Base-by-base conservation (phyloP, 2,888 invertebrate genomes). In the Melinaea menophilus region DNA sequence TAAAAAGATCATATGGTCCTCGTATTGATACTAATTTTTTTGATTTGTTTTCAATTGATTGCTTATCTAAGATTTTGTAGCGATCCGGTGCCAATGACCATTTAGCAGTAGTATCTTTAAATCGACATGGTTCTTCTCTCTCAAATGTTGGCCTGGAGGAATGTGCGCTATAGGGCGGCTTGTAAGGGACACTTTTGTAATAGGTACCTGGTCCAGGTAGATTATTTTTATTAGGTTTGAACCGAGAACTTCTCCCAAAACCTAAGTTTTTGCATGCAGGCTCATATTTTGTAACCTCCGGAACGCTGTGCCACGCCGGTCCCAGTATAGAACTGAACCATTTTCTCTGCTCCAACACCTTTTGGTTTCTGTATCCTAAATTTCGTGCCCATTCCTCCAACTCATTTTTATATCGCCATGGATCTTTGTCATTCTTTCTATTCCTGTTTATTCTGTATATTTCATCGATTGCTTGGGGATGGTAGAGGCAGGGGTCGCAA, bases 1-100 rank as follows among this genome's bases (percentile, higher is more conserved):
- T 91, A 68, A 88, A 90, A 1, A 90, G 73, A 58, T 89, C 86
- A 66, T 90, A 90, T 0, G 90, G 90, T 0, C 90, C 89, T 41
- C 84, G 75, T 31, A 77, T 67, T 0, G 90, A 89, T 2, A 88
- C 82, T 0, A 86, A 0, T 68, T 85, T 88, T 2, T 83, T 84
- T 1, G 86, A 72, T 73, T 82, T 87, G 64, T 83, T 72, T 34
- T 84, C 86, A 34, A 89, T 84, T 57, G 73, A 68, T 31, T 83
- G 79, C 70, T 81, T 82, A 62, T 90, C 90, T 5, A 82, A 47
- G 33, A 88, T 81, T 1, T 5, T 76, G 69, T 90, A 90, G n/a
- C 88, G 82, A 63, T 89, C 73, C 2, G 86, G 81, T 1, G 90
- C 86, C 13, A 88, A 71, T 0, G 83, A 83, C 88, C 88, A 88